Conservation (phyloP, 1,140 invertebrate genomes). For the Coelopa frigida region DNA sequence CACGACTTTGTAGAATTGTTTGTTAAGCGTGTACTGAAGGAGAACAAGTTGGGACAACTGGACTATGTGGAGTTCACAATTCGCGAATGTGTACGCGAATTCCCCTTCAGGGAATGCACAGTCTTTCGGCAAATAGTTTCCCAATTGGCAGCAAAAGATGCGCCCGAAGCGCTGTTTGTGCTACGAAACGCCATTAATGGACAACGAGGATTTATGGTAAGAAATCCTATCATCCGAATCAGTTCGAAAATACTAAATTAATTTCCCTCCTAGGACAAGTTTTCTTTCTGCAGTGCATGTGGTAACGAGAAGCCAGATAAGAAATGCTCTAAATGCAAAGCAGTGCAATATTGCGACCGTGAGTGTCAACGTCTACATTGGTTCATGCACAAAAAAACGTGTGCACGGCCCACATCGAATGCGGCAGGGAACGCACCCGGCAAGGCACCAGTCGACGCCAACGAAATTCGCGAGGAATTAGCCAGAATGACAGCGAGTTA, state of each 20-base stretch:
- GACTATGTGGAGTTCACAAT: conserved; percentile 77
- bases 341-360: conserved; percentile 86
- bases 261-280: conserved; percentile 50
- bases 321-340: conserved; percentile 93
- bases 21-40: conserved; percentile 67
- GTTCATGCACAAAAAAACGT: conserved; percentile 90
- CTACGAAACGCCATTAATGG: conserved; percentile 85
- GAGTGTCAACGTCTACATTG: conserved; percentile 93
- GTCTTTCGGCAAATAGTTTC: conserved; percentile 78
- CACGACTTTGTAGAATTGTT: conserved; percentile 66
- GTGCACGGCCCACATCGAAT: conserved; percentile 50
- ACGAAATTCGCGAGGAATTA: conserved; percentile 33
- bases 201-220: conserved; percentile 60
- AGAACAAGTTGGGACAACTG: conserved; percentile 65
- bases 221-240: conserved; percentile 5
- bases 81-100: conserved; percentile 76
- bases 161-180: conserved; percentile 61
- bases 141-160: conserved; percentile 62
- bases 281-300: conserved; percentile 76
- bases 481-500: conserved; percentile 25
- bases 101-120: conserved; percentile 77
- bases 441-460: conserved; percentile 25
- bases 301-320: conserved; percentile 81
- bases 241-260: background rate
- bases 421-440: conserved; percentile 17